These are phyloP conservation scores for Condylura cristata DNA, from an alignment of 2,113 vertebrate species.

Conservation along the genomic window DNA sequence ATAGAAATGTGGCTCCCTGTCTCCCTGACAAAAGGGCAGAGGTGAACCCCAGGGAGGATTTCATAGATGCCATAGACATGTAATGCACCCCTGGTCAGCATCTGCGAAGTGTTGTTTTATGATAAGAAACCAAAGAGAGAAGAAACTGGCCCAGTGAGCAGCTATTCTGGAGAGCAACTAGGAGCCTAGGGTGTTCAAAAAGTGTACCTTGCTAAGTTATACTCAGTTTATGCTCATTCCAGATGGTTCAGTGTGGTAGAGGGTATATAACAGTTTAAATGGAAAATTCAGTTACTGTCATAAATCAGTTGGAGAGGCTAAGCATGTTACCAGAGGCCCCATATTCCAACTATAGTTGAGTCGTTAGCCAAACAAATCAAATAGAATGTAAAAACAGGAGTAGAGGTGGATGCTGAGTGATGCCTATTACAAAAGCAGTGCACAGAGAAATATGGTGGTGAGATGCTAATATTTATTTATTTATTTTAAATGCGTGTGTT, in stretches of 20 bases:
- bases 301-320: not conserved
- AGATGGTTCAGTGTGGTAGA: not conserved
- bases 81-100: not conserved
- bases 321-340: not conserved
- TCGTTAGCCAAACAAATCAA: not conserved
- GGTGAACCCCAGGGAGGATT: accelerated
- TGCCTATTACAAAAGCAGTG: not conserved
- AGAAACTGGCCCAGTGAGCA: not conserved
- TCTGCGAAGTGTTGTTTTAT: not conserved
- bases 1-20: too few relatives aligned
- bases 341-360: not conserved
- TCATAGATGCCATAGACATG: not conserved
- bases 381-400: not conserved
- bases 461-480: not conserved
- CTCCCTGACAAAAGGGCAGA: not conserved
- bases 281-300: not conserved
- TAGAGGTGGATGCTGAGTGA: not conserved
- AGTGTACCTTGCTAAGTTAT: not conserved
- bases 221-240: not conserved
- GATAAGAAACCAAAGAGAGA: not conserved
- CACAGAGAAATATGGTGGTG: not conserved
- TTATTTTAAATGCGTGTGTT: not conserved
- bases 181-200: not conserved
- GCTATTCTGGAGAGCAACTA: not conserved
- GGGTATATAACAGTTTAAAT: not conserved